Evolutionary conservation across 2,797 vertebrate genomes (phyloP).

Genomic region (Eulemur mongoz): DNA sequence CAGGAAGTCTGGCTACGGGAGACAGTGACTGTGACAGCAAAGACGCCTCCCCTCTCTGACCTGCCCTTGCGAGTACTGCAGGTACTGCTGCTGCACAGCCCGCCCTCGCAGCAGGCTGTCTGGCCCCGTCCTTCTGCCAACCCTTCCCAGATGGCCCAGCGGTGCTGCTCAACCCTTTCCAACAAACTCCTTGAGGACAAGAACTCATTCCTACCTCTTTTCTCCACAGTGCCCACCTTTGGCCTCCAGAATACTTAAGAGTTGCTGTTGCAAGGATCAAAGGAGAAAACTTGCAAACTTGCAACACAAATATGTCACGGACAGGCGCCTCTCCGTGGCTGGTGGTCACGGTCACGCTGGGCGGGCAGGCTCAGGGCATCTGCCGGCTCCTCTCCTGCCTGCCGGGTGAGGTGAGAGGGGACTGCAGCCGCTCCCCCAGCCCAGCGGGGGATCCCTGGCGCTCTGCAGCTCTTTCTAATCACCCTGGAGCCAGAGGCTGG

Average conservation of each 20-base stretch:
- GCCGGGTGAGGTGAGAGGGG: not conserved
- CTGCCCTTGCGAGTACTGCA: too few species aligned
- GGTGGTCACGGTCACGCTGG: too few species aligned
- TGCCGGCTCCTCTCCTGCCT: not conserved
- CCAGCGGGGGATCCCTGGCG: not conserved
- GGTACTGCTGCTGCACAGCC: not conserved
- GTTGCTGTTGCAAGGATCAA: not conserved
- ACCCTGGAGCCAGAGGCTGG: not conserved
- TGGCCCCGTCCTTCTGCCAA: not conserved
- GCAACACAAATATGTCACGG: not conserved
- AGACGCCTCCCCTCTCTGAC: not conserved
- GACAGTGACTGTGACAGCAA: not conserved
- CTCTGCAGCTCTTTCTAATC: not conserved
- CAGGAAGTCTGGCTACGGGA: not conserved
- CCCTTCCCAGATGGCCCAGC: not conserved
- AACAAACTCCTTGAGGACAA: not conserved
- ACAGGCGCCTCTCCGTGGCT: rapidly evolving
- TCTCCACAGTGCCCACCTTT: not conserved
- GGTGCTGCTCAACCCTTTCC: not conserved
- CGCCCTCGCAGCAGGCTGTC: not conserved
- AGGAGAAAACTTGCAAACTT: not conserved
- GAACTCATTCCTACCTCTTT: too few species aligned
- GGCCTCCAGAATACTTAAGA: not conserved
- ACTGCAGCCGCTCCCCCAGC: not conserved
- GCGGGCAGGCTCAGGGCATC: not conserved